Base-by-base conservation (phyloP, 2,888 invertebrate species). In the Melanchra persicariae region DNA sequence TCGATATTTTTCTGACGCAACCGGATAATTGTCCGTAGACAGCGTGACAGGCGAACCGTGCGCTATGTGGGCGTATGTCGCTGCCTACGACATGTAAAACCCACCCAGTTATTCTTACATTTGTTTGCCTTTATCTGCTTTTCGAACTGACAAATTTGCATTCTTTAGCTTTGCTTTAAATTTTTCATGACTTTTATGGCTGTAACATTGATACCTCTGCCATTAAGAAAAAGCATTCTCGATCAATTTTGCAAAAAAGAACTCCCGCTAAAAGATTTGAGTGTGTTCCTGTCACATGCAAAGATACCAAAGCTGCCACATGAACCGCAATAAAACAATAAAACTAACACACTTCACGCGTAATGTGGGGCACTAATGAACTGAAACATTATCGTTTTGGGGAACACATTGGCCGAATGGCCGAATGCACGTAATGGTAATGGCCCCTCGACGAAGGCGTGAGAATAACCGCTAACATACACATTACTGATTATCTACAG, bases 401-500 rank as follows among this genome's bases (percentile, higher is more conserved):
- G 81, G 81, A 85, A 87, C 83, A 80, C 83, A 77, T 81, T 75
- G 82, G 79, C 76, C 81, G 72, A 85, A 81, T 75, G 82, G 79
- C 76, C 81, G 72, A 85, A 81, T 87, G 83, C 84, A 82, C 74
- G 74, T 79, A 75, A 85, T 78, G 83, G 79, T 81, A 85, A 85
- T 79, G 89, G 88, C 87, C 89, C 24, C 60, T 40, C 62, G 64
- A 81, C 67, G 55, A 71, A 82, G 82, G 76, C 85, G 91, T 91
- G 92, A 91, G 92, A 92, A 92, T 88, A 87, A 85, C 85, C 82
- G 87, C 87, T 87, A 89, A 89, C 87, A 81, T 82, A 86, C 87
- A 87, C 90, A 91, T 92, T 91, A 91, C 87, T 88, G 88, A 92
- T 93, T 92, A 90, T 92, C 90, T 88, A 91, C 92, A 92, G 88